These are phyloP conservation scores for Patella depressa DNA, from an alignment of 2,888 invertebrate species.

Conservation along the genomic window DNA sequence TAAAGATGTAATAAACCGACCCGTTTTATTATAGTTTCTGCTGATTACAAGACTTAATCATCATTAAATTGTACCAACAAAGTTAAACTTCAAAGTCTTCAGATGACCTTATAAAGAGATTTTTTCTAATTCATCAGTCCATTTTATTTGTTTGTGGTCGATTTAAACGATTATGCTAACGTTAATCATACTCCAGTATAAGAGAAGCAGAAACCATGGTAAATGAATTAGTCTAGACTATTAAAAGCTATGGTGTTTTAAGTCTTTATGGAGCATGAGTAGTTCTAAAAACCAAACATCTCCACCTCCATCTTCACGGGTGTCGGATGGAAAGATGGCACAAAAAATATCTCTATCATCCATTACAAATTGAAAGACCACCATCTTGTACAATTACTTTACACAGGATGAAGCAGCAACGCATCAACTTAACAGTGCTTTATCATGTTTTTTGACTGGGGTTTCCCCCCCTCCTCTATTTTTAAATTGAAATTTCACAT, in stretches of 20 bases:
- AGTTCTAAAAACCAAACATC: not conserved
- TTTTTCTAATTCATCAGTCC: too few species aligned
- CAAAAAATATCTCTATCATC: not conserved
- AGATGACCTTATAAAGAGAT: too few species aligned
- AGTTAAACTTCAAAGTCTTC: too few species aligned
- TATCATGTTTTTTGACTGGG: not conserved
- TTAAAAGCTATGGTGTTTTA: not conserved
- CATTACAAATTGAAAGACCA: not conserved
- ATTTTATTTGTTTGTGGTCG: too few species aligned
- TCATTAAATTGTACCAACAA: too few species aligned
- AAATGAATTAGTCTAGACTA: not conserved
- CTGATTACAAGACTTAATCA: too few species aligned
- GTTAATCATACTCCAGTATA: too few species aligned
- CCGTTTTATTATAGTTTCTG: too few species aligned
- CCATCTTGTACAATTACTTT: not conserved
- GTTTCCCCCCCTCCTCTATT: not conserved
- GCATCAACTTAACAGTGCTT: not conserved
- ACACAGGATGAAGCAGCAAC: not conserved
- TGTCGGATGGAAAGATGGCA: constrained; percentile 9
- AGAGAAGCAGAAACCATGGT: too few species aligned
- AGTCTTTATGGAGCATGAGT: constrained; percentile 8
- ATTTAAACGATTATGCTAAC: too few species aligned
- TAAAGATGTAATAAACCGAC: too few species aligned
- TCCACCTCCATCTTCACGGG: not conserved
- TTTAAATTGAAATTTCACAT: constrained; percentile 12